These are phyloP conservation scores for Toxotes jaculatrix DNA, from an alignment of 2,113 vertebrate species.

Conservation along the genomic window DNA sequence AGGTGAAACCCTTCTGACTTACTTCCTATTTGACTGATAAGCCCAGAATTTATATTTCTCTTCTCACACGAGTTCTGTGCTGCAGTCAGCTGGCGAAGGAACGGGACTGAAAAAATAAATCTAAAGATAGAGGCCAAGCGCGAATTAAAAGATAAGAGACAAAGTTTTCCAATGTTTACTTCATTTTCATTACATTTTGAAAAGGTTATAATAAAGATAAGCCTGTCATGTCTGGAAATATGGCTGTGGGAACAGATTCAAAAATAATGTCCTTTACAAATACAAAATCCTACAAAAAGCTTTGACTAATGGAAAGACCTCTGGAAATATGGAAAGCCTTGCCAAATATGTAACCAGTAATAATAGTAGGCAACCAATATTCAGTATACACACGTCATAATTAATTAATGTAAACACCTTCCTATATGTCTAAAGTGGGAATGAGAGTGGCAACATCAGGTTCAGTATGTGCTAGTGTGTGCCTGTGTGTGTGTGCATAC, in stretches of 20 bases:
- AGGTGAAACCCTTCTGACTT: slow-evolving; percentile 55
- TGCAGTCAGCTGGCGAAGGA: neutral
- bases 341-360: neutral
- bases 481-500: neutral
- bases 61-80: slow-evolving; percentile 2
- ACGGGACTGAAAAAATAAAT: slow-evolving; percentile 8
- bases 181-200: slow-evolving; percentile 49
- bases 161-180: slow-evolving; percentile 51
- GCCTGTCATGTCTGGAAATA: slow-evolving; percentile 29
- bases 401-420: slow-evolving; percentile 5
- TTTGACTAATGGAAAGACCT: neutral
- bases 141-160: slow-evolving; percentile 69
- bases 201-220: slow-evolving; percentile 54
- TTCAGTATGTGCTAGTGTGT: neutral
- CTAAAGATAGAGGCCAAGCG: slow-evolving; percentile 42
- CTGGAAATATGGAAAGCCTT: neutral
- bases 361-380: slow-evolving; percentile 14
- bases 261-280: slow-evolving; percentile 4
- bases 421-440: neutral
- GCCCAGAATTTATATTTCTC: slow-evolving; percentile 51
- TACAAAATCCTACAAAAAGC: neutral
- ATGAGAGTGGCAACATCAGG: neutral
- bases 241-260: neutral
- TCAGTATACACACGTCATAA: slow-evolving; percentile 6
- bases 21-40: slow-evolving; percentile 73